These are phyloP conservation scores for Mythimna loreyi DNA, from an alignment of 2,888 invertebrate genomes.

Conservation along the genomic window DNA sequence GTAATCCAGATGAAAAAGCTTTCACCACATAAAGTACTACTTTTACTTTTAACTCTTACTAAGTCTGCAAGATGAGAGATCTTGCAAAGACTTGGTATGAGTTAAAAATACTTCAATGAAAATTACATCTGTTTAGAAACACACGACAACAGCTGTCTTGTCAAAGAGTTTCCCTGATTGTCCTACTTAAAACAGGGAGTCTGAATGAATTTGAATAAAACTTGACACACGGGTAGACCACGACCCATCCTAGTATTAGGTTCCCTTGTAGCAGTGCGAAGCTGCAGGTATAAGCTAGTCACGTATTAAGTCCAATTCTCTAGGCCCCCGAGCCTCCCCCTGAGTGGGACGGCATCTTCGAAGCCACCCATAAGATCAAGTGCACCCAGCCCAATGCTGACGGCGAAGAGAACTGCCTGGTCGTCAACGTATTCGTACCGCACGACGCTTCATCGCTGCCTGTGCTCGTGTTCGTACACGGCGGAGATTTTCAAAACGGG, in stretches of 20 bases:
- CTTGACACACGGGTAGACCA: not conserved
- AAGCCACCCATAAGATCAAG: constrained; percentile 81
- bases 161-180: not conserved
- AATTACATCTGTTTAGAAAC: not conserved
- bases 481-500: constrained; percentile 85
- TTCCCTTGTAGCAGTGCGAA: not conserved
- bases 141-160: not conserved
- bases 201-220: no score
- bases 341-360: constrained; percentile 84
- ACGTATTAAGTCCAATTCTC: constrained; percentile 1
- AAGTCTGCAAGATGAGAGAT: not conserved
- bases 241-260: not conserved
- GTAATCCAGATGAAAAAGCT: not conserved
- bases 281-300: not conserved
- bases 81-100: not conserved
- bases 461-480: constrained; percentile 85
- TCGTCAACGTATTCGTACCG: constrained; percentile 84
- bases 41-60: no score
- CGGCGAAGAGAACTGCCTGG: constrained; percentile 85
- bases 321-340: constrained; percentile 80
- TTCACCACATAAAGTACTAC: not conserved
- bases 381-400: constrained; percentile 77
- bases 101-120: not conserved
- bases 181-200: not conserved
- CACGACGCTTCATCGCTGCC: constrained; percentile 69